Percentiles rank a stretch among this genome's conserved stretches.
phyloP scores from a whole-genome alignment of 2,797 vertebrate genomes.

The Alfaro cultratus region DNA sequence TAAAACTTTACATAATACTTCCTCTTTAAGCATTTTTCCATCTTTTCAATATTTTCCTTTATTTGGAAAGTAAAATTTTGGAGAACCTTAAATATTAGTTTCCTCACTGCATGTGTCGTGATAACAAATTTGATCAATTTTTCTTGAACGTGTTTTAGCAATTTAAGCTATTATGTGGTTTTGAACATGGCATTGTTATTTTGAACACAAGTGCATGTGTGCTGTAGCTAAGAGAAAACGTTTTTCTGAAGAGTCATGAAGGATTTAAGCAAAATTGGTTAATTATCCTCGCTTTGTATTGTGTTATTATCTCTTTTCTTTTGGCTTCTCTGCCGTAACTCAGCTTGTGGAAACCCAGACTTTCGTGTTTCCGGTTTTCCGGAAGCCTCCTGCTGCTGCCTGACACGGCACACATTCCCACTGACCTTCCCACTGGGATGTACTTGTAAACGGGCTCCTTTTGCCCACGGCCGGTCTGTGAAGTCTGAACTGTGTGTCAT shows the following conservation, averaged over 20 bases:
- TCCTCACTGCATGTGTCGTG: not conserved
- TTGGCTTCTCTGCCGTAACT: not conserved
- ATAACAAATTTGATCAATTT: not conserved
- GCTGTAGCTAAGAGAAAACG: not conserved
- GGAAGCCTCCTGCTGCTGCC: slow-evolving; percentile 2
- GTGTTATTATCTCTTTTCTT: not conserved
- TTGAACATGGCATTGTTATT: not conserved
- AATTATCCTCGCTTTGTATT: not conserved
- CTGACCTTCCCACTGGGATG: slow-evolving; percentile 23
- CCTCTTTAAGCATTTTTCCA: not conserved
- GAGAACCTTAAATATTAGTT: not conserved
- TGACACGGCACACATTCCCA: slow-evolving; percentile 30
- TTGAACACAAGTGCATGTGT: not conserved
- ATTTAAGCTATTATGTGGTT: not conserved
- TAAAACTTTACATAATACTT: too few species aligned
- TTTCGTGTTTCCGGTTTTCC: slow-evolving; percentile 1
- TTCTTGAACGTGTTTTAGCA: not conserved
- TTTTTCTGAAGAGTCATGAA: not conserved
- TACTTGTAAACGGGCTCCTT: slow-evolving; percentile 34
- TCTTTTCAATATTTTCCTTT: not conserved
- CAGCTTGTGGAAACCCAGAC: not conserved
- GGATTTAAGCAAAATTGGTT: slow-evolving; percentile 5
- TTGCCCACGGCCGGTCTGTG: slow-evolving; percentile 36
- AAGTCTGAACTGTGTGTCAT: slow-evolving; percentile 35
- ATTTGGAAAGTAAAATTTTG: not conserved